phyloP scores from a whole-genome alignment of 2,888 invertebrate genomes.

The Dryococelus australis region DNA sequence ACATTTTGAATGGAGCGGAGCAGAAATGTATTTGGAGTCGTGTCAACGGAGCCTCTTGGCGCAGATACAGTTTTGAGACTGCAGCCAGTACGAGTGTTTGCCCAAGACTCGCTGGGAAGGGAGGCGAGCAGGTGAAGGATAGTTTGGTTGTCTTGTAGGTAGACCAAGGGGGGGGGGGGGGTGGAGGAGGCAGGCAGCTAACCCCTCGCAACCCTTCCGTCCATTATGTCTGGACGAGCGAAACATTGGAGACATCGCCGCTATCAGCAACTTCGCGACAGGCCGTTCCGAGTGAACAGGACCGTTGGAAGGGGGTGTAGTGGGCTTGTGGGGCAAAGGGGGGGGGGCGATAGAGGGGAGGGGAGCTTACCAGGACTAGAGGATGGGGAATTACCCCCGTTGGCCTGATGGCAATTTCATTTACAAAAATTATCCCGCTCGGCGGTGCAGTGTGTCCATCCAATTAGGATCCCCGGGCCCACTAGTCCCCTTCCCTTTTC shows the following conservation, averaged over 20 bases:
- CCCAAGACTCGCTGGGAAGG: too few relatives aligned
- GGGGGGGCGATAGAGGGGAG: background rate
- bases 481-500: background rate
- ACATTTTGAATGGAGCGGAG: background rate
- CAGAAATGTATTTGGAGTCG: background rate
- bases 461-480: background rate
- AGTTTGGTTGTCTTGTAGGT: background rate
- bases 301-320: background rate
- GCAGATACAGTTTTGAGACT: background rate
- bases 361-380: background rate
- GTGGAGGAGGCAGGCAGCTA: background rate
- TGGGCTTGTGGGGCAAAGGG: background rate
- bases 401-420: slow-evolving; percentile 16
- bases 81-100: background rate
- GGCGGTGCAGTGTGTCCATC: slow-evolving; percentile 11
- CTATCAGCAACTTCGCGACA: slow-evolving; percentile 10
- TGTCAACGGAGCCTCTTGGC: background rate
- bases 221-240: slow-evolving; percentile 16
- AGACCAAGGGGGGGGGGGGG: background rate
- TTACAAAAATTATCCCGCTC: slow-evolving; percentile 16
- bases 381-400: slow-evolving; percentile 16
- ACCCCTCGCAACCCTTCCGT: background rate
- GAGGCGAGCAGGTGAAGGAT: slow-evolving; percentile 5
- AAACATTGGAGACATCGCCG: slow-evolving; percentile 16
- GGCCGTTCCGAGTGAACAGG: slow-evolving; percentile 16